Evolutionary conservation across 2,888 invertebrate species (phyloP).

Genomic region (Altica lythri): DNA sequence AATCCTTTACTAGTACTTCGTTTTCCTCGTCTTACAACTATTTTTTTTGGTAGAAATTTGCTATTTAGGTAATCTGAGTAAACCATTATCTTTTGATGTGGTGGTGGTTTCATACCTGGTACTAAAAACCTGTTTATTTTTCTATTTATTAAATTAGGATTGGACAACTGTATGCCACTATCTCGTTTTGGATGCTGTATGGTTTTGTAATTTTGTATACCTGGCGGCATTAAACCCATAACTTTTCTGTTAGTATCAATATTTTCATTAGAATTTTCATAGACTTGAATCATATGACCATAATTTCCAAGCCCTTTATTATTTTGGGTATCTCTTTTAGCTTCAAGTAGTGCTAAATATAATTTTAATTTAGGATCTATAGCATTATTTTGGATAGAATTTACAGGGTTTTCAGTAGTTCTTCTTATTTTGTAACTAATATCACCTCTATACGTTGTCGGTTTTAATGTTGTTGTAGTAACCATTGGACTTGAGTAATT

Average conservation of each 20-base stretch:
- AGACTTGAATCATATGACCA: slow-evolving; percentile 20
- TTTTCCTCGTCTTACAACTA: slow-evolving; percentile 38
- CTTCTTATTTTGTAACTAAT: neutral
- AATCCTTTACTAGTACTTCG: slow-evolving; percentile 42
- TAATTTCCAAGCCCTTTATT: neutral
- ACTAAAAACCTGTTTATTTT: slow-evolving; percentile 49
- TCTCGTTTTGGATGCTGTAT: slow-evolving; percentile 39
- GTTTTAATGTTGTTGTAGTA: slow-evolving; percentile 15
- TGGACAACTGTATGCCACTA: slow-evolving; percentile 15
- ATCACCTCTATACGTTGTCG: slow-evolving; percentile 10
- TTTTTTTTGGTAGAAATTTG: slow-evolving; percentile 30
- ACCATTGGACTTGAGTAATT: slow-evolving; percentile 10
- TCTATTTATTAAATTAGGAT: slow-evolving; percentile 13
- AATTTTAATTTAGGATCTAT: slow-evolving; percentile 18
- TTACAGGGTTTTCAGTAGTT: neutral
- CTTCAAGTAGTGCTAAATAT: slow-evolving; percentile 20
- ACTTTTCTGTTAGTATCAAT: slow-evolving; percentile 30
- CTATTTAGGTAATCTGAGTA: slow-evolving; percentile 46
- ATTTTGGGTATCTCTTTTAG: slow-evolving; percentile 9
- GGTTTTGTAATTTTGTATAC: slow-evolving; percentile 42
- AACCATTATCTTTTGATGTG: slow-evolving; percentile 41
- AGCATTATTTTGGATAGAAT: neutral
- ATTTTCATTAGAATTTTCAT: slow-evolving; percentile 28
- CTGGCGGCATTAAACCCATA: slow-evolving; percentile 47
- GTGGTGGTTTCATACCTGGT: slow-evolving; percentile 54